Base-by-base conservation (phyloP, 2,888 invertebrate species). In the Agrochola circellaris region DNA sequence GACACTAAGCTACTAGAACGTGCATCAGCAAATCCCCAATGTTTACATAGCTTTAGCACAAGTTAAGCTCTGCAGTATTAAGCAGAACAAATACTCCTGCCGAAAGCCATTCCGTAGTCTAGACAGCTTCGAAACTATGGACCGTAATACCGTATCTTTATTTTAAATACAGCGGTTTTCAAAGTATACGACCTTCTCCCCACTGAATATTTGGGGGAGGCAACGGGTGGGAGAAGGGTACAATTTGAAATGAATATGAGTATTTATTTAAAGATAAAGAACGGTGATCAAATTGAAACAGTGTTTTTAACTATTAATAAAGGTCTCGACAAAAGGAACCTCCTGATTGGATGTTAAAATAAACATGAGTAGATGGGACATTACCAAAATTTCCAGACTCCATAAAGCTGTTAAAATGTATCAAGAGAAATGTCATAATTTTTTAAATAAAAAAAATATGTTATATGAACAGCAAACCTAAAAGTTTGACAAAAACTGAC, bases 101-200 rank as follows among this genome's bases (percentile, higher is more conserved):
- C 26, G 69, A 71, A 54, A 81, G 73, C 80, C 77, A 86, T 86
- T 85, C 74, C 58, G 68, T 65, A 73, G 90, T 91, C 89, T 91
- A 92, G 89, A 91, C 90, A 87, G 77, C 86, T 87, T 88, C 79
- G 70, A 76, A 88, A 88, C 86, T 87, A 85, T 80, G 60, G 83
- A 82, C 70, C 73, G 26, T 77, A 73, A 54, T 38, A 81, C 54
- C 34, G 82, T 83, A 87, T 80, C 82, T 87, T 77, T 83, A 88
- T 83, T 81, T 75, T 86, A 83, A 86, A 86, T 72, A 62, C 81
- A 83, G 79, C 66, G 70, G 65, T 74, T 83, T 85, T 73, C 64
- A 80, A 87, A 86, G 84, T 75, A 84, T 75, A 79, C 75, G 84
- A 76, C 79, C 61, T 42, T 15, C 82, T 61, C 68, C 64, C 68